phyloP scores from a whole-genome alignment of 2,797 vertebrate species.

The Danio aesculapii region DNA sequence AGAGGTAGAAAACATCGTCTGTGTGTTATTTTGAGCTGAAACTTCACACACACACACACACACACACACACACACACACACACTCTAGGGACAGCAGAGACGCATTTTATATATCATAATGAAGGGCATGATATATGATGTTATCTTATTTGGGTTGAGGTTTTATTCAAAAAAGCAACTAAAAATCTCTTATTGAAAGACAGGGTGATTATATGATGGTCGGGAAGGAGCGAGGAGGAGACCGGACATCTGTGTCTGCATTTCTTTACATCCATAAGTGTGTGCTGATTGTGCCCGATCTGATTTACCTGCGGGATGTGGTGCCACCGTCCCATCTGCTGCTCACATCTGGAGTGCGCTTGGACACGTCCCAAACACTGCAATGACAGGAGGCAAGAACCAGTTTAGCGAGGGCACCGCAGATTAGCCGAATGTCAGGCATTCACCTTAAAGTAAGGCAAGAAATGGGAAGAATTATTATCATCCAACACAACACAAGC shows the following conservation, averaged over 20 bases:
- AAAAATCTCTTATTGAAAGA: background rate
- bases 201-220: background rate
- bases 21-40: no score
- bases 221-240: background rate
- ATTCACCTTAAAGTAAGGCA: background rate
- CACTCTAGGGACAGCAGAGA: no score
- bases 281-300: conserved; percentile 20
- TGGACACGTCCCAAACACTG: conserved; percentile 67
- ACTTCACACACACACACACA: no score
- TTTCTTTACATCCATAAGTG: conserved; percentile 44
- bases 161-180: no score
- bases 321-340: conserved; percentile 56
- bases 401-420: background rate
- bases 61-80: no score
- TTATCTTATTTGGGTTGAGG: no score
- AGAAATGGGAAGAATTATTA: no score
- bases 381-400: conserved; percentile 25
- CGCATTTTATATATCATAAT: no score
- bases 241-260: conserved; percentile 49
- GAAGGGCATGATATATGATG: no score
- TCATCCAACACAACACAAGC: no score
- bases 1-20: no score
- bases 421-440: background rate
- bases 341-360: conserved; percentile 69
- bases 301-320: conserved; percentile 46